phyloP scores from a whole-genome alignment of 2,113 vertebrate genomes.

The Columbina picui region DNA sequence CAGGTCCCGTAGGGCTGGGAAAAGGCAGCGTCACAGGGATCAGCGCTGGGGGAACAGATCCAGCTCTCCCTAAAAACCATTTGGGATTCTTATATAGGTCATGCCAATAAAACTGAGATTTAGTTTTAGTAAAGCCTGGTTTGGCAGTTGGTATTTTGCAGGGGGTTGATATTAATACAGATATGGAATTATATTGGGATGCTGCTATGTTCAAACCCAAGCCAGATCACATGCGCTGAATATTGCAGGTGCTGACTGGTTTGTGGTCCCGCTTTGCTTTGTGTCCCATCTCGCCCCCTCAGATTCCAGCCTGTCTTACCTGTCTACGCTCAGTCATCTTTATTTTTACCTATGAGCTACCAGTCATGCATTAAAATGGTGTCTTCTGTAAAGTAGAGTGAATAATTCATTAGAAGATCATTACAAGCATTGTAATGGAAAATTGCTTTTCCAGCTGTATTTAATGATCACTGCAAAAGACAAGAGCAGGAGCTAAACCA shows the following conservation, averaged over 20 bases:
- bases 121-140: neutral
- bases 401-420: slow-evolving; percentile 81
- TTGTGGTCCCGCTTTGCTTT: neutral
- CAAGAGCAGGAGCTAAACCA: neutral
- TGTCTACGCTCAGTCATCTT: neutral
- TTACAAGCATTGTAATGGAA: slow-evolving; percentile 74
- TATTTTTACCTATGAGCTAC: slow-evolving; percentile 52
- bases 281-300: neutral
- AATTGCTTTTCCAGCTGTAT: slow-evolving; percentile 71
- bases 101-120: neutral
- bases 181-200: neutral
- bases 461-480: slow-evolving; percentile 65
- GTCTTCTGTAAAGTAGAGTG: slow-evolving; percentile 70
- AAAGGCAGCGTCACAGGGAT: accelerated
- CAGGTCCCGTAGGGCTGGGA: accelerated
- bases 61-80: neutral
- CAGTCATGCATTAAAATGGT: slow-evolving; percentile 39
- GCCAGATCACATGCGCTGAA: neutral
- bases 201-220: neutral
- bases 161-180: neutral
- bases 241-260: neutral
- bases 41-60: neutral
- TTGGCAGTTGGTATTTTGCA: neutral
- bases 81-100: neutral
- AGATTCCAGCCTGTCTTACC: neutral